A percentile compares a stretch with the other conserved stretches of the same genome.
These are phyloP conservation scores for Tipula vernalis DNA, from an alignment of 2,888 invertebrate genomes.

Conservation along the genomic window DNA sequence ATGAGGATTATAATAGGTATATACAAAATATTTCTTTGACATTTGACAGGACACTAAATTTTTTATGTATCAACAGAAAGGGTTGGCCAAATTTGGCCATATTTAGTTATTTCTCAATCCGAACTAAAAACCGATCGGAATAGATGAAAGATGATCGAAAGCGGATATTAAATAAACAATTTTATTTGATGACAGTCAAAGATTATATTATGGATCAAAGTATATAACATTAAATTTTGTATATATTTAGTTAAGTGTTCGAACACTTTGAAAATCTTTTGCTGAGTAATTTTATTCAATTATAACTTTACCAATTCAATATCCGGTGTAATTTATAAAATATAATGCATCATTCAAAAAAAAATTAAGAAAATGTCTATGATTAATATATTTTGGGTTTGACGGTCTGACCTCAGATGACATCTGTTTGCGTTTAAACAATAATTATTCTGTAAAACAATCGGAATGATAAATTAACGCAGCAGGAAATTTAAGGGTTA, in stretches of 20 bases:
- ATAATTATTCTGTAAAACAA: neutral
- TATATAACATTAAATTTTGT: neutral
- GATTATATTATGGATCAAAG: neutral
- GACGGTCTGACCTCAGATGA: neutral
- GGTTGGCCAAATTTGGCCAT: too few species aligned
- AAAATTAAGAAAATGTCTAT: neutral
- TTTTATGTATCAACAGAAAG: too few species aligned
- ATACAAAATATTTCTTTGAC: neutral
- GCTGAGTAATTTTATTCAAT: slow-evolving; percentile 9
- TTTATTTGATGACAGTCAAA: slow-evolving; percentile 7
- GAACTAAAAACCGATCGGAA: neutral
- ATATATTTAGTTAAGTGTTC: neutral
- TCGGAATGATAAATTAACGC: neutral
- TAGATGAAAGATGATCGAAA: neutral
- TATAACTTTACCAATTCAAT: neutral
- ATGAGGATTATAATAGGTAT: neutral
- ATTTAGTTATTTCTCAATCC: neutral
- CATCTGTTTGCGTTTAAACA: neutral
- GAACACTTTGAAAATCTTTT: neutral
- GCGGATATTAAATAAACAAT: neutral
- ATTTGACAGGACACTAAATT: neutral
- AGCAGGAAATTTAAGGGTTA: neutral
- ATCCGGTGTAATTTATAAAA: slow-evolving; percentile 5
- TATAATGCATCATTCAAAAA: neutral
- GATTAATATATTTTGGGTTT: neutral